phyloP scores from a whole-genome alignment of 2,797 vertebrate genomes.

The Moxostoma hubbsi region DNA sequence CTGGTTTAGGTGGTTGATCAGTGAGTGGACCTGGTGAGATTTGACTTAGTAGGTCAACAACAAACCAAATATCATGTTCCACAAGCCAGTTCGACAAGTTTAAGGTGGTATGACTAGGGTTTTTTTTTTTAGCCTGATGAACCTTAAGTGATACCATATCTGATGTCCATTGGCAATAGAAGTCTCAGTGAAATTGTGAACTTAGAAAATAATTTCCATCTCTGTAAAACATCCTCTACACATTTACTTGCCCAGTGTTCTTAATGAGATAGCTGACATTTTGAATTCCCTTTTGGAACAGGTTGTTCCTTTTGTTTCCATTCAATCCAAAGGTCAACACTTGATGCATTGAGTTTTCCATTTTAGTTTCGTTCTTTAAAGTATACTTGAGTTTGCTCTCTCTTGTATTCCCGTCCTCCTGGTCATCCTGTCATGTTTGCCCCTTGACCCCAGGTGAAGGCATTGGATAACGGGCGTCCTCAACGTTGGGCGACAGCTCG shows the following conservation, averaged over 20 bases:
- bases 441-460: slow-evolving; percentile 85
- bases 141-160: background rate
- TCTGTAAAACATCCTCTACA: background rate
- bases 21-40: background rate
- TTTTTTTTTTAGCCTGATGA: too few species aligned
- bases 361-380: background rate
- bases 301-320: slow-evolving; percentile 24
- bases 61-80: background rate
- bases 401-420: background rate
- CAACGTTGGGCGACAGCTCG: slow-evolving; percentile 92
- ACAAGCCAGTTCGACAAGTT: too few species aligned
- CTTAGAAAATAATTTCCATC: background rate
- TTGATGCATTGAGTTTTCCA: background rate
- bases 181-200: background rate
- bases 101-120: too few species aligned
- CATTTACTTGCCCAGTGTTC: background rate
- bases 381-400: background rate
- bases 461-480: slow-evolving; percentile 93
- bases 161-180: background rate
- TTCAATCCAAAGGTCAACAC: slow-evolving; percentile 22
- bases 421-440: background rate
- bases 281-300: background rate
- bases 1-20: too few species aligned
- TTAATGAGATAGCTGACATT: slow-evolving; percentile 38
- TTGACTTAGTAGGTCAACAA: background rate